Evolutionary conservation across 2,113 vertebrate species (phyloP).

Genomic region (Crypturellus undulatus): DNA sequence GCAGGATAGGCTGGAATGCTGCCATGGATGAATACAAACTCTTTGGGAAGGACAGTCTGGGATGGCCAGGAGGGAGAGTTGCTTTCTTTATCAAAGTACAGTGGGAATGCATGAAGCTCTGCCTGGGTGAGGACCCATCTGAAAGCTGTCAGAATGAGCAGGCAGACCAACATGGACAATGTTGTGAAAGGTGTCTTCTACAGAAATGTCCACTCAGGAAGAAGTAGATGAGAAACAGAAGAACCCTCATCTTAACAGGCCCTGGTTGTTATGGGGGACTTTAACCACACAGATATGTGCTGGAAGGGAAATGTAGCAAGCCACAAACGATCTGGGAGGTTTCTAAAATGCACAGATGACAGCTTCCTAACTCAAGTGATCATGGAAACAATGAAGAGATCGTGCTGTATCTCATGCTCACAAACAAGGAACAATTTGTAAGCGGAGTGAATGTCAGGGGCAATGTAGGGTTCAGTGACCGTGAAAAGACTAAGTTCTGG

Average conservation of each 20-base stretch:
- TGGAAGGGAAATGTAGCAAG: neutral
- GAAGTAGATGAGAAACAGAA: neutral
- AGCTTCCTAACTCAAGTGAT: neutral
- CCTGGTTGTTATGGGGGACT: neutral
- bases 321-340: neutral
- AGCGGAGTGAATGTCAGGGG: neutral
- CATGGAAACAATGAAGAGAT: neutral
- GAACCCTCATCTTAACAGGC: neutral
- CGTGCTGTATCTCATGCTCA: neutral
- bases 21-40: neutral
- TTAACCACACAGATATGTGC: neutral
- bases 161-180: too few species aligned
- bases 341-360: neutral
- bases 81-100: too few species aligned
- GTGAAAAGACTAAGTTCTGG: neutral
- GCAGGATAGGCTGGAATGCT: neutral
- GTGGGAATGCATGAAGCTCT: too few species aligned
- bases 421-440: neutral
- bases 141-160: too few species aligned
- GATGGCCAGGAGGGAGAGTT: too few species aligned
- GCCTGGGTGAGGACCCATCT: too few species aligned
- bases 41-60: neutral
- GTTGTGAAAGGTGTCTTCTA: neutral
- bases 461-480: neutral
- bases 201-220: neutral